Percentiles rank a stretch among this genome's conserved stretches.
Conservation (phyloP, 2,113 vertebrate species). For the Ondatra zibethicus region DNA sequence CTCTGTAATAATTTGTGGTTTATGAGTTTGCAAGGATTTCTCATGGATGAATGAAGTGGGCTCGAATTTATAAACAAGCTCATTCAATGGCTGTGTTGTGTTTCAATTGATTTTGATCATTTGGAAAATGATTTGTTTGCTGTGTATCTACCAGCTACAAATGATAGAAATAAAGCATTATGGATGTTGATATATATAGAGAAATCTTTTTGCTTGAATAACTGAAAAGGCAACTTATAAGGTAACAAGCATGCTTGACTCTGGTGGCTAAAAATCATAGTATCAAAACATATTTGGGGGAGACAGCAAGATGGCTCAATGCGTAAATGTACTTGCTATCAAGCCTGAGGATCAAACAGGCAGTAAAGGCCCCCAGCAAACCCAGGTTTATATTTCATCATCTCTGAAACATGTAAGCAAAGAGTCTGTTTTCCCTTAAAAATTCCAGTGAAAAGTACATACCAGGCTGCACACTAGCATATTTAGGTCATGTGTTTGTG, state of each 20-base stretch:
- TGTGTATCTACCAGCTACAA: not conserved
- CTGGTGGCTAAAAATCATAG: not conserved
- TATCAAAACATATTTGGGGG: not conserved
- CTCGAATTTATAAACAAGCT: not conserved
- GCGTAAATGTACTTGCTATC: not conserved
- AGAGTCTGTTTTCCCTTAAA: not conserved
- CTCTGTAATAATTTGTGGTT: conserved; percentile 18
- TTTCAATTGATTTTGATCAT: conserved; percentile 16
- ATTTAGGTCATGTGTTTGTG: not conserved
- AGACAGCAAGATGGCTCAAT: not conserved
- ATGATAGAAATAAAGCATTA: not conserved
- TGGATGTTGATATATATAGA: not conserved
- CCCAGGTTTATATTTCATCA: not conserved
- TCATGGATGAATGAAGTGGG: not conserved
- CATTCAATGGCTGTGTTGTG: not conserved
- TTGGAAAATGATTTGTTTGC: conserved; percentile 32
- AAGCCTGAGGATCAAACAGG: not conserved
- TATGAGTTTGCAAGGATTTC: conserved; percentile 26
- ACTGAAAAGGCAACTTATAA: not conserved
- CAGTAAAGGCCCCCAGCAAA: not conserved
- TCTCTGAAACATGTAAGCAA: not conserved
- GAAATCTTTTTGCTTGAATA: not conserved
- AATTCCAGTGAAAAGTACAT: not conserved
- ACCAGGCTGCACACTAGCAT: not conserved
- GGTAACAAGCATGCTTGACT: not conserved